Evolutionary conservation across 2,797 vertebrate genomes (phyloP).

Genomic region (Momotus momota): DNA sequence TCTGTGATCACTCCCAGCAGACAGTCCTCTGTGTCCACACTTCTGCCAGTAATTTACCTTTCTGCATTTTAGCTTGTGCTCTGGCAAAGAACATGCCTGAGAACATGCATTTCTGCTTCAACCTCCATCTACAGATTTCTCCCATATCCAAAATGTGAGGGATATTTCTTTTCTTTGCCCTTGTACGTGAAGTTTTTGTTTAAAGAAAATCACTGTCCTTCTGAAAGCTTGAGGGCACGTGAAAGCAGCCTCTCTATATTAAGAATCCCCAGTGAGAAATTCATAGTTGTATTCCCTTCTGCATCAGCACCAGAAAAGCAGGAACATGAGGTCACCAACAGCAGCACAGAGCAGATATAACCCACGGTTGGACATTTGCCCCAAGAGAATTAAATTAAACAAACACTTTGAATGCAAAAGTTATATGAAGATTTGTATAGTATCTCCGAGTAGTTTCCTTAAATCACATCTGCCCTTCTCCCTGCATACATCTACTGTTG

Average conservation of each 20-base stretch:
- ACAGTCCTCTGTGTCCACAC: not conserved
- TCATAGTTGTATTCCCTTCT: not conserved
- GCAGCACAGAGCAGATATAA: not conserved
- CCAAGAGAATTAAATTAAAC: not conserved
- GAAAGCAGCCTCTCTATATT: not conserved
- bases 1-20: not conserved
- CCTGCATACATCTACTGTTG: not conserved
- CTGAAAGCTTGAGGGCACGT: not conserved
- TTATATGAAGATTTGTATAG: not conserved
- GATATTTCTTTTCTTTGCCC: not conserved
- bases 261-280: not conserved
- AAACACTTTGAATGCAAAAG: not conserved
- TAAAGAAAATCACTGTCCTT: not conserved
- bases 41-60: not conserved
- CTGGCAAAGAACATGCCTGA: not conserved
- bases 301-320: not conserved
- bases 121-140: accelerated
- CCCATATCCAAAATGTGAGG: not conserved
- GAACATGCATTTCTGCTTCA: not conserved
- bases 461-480: not conserved
- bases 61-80: not conserved
- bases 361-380: not conserved
- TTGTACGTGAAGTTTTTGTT: not conserved
- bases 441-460: not conserved
- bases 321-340: not conserved